phyloP scores from a whole-genome alignment of 2,888 invertebrate genomes.

The Ornithoptera alexandrae region DNA sequence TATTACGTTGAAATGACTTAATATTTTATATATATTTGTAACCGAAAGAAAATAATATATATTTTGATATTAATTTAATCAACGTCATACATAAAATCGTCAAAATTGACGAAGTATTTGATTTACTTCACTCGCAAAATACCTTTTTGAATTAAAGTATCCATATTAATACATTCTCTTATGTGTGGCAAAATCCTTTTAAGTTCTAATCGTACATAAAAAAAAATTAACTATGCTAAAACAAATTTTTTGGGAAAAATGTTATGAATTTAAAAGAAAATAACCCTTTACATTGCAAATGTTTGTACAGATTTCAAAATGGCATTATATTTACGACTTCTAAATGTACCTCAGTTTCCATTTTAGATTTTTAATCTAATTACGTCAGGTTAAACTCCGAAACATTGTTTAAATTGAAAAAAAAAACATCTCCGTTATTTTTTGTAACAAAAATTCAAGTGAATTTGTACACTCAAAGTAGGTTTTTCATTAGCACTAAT shows the following conservation, averaged over 20 bases:
- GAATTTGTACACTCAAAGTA: conserved; percentile 17
- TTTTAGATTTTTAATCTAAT: background rate
- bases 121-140: too few species aligned
- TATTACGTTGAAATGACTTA: background rate
- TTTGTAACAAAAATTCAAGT: conserved; percentile 12
- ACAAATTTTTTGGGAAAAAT: too few species aligned
- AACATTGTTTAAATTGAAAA: background rate
- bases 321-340: background rate
- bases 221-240: too few species aligned
- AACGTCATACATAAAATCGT: background rate
- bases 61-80: background rate
- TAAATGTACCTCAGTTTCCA: background rate
- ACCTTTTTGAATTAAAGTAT: too few species aligned
- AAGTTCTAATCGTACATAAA: too few species aligned
- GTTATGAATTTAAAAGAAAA: too few species aligned
- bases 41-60: background rate
- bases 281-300: too few species aligned
- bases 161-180: too few species aligned
- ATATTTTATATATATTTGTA: background rate
- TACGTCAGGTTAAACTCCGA: background rate
- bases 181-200: too few species aligned
- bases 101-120: background rate
- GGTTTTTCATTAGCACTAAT: conserved; percentile 22
- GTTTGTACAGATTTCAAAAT: background rate
- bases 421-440: background rate